Base-by-base conservation (phyloP, 1,140 invertebrate genomes). In the Fopius arisanus region DNA sequence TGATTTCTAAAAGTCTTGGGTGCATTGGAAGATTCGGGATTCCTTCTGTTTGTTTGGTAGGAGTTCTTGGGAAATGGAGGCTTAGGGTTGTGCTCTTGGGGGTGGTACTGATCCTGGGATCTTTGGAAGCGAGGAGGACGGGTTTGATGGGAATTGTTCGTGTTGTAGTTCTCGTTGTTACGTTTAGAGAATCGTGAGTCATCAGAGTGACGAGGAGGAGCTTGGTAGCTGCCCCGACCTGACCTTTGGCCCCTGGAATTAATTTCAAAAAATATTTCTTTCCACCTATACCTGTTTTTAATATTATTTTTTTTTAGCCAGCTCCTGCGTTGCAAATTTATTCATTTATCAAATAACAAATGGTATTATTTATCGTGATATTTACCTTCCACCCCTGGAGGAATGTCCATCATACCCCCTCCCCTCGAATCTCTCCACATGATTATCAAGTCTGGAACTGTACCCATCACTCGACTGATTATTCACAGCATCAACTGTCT, bases 71-170 rank as follows among this genome's bases (percentile, higher is more conserved):
- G 0, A 7, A 59, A 37, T 51, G 72, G 41, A 19, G 54, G 9
- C 54, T 59, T 59, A 23, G 23, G 14, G 19, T 59, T 59, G 3
- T 29, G 5, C 26, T 82, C 80, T 5, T 69, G 14, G 75, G 79
- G 69, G 41, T 83, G 75, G 54, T 26, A 37, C 31, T 84, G 76
- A 33, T 82, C 80, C 41, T 84, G 84, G 75, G 83, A 82, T 69
- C 81, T 79, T 76, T 88, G 87, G 70, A 88, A 88, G 70, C 86
- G 77, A 4, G 87, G 86, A n/a, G 86, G 85, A 73, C 83, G 87
- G 2, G 76, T 78, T 71, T 87, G 85, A 48, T 83, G 75, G 31
- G 72, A 70, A 67, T 66, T 77, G 66, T 70, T 67, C 14, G 65
- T 21, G 72, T 70, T 75, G 29, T 75, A 70, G 70, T 43, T 77